phyloP scores from a whole-genome alignment of 92 coral and sea anemone genomes.

The Palythoa heliodiscus region DNA sequence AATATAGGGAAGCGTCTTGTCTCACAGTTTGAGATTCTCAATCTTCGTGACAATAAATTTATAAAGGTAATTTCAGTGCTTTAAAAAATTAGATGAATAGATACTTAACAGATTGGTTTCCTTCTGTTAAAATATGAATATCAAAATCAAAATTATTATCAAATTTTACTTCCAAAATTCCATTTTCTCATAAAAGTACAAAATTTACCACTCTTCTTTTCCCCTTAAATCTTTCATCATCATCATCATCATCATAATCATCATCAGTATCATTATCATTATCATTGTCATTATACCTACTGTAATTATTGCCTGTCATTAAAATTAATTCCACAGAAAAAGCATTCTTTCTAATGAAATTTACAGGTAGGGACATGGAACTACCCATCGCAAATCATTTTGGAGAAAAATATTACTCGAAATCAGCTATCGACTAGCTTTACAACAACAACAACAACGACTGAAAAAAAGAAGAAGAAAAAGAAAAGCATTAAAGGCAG shows the following conservation, averaged over 20 bases:
- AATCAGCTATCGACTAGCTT: background rate
- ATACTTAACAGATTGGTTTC: too few species aligned
- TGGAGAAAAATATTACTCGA: background rate
- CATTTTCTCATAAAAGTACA: background rate
- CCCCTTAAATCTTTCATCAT: too few species aligned
- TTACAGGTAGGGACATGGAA: slow-evolving; percentile 31
- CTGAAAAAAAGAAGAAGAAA: too few species aligned
- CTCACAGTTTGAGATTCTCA: slow-evolving; percentile 66
- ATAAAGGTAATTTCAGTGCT: slow-evolving; percentile 49
- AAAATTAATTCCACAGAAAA: too few species aligned
- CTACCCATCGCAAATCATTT: slow-evolving; percentile 5
- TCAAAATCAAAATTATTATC: too few species aligned
- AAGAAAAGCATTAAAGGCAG: slow-evolving; percentile 7
- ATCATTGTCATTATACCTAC: background rate
- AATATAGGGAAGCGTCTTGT: slow-evolving; percentile 57
- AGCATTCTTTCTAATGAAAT: background rate
- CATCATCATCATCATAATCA: too few species aligned
- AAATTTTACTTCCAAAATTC: too few species aligned
- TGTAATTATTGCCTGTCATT: background rate
- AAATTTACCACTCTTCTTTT: too few species aligned
- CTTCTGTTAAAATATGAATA: too few species aligned
- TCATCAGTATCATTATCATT: too few species aligned
- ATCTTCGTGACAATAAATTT: slow-evolving; percentile 65
- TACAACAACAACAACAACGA: too few species aligned
- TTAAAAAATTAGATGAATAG: too few species aligned